Percentiles rank a stretch among this genome's conserved stretches.
Conservation (phyloP, 2,888 invertebrate genomes). For the Drosophila mettleri region DNA sequence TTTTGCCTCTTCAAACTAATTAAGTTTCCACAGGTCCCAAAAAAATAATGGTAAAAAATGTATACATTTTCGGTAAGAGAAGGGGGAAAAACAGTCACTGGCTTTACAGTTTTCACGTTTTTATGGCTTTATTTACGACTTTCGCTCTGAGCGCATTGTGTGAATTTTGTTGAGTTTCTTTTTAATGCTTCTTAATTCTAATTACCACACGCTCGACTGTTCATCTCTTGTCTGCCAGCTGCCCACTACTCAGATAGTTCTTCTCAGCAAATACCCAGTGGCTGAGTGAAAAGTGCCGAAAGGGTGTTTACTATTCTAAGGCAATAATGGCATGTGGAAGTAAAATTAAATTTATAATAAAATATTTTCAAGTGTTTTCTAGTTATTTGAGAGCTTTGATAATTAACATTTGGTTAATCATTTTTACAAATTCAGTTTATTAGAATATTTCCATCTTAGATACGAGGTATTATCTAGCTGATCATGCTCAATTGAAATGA, state of each 20-base stretch:
- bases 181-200: slow-evolving; percentile 78
- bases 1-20: slow-evolving; percentile 61
- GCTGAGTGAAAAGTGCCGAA: too few species aligned
- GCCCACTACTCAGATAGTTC: slow-evolving; percentile 41
- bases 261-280: slow-evolving; percentile 32
- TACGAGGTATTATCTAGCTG: slow-evolving; percentile 8
- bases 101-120: slow-evolving; percentile 66
- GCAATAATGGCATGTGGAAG: neutral
- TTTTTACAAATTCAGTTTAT: too few species aligned
- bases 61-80: slow-evolving; percentile 1
- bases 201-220: slow-evolving; percentile 74
- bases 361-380: too few species aligned
- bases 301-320: neutral
- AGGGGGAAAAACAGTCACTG: slow-evolving; percentile 51
- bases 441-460: too few species aligned
- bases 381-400: too few species aligned
- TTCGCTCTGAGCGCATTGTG: slow-evolving; percentile 62
- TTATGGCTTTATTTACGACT: slow-evolving; percentile 77
- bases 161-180: slow-evolving; percentile 67
- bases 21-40: slow-evolving; percentile 70
- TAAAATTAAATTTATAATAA: too few species aligned
- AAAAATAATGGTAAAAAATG: slow-evolving; percentile 1
- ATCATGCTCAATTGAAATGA: neutral
- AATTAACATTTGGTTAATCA: too few species aligned
- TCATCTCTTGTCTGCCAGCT: slow-evolving; percentile 52